Evolutionary conservation across 2,113 vertebrate genomes (phyloP), one percentile per base, ranked within the genome.

Genomic region (Seriola rivoliana): DNA sequence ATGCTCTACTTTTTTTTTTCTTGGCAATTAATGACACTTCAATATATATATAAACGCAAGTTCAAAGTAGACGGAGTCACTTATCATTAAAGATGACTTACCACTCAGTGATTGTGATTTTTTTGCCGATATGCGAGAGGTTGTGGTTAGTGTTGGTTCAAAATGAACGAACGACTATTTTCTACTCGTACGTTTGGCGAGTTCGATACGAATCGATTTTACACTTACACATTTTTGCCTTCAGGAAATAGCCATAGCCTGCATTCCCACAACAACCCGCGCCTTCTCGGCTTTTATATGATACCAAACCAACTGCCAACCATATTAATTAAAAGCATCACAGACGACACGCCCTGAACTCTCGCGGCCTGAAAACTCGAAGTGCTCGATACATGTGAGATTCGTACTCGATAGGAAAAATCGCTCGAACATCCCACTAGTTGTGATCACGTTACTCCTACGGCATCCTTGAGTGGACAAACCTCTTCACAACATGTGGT

Each of bases 401-500:
- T 4, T 48, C 14, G 48, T 5, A 42, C 40, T 6, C 40, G 40
- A 42, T 8, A 42, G 1, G 40, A 42, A 42, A 10, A 11, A 10
- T 10, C 40, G 1, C 40, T 10, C 7, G 40, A 8, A 42, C 40
- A 42, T 42, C 40, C 40, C 40, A 42, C 8, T 42, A 8, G 48
- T 21, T 58, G 10, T 32, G 21, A 1, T 83, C 62, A 74, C 29
- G 19, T 74, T 34, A 13, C 52, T 13, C 7, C 8, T 80, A 84
- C 70, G 87, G 85, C 46, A 70, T 71, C 82, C 67, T 1, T 0
- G 29, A 58, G 7, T 11, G 80, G 62, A 36, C 87, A 85, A 87
- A 78, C 32, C 2, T 59, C 40, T 16, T 25, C 21, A n/a, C 21
- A 0, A n/a, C 32, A 14, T 9, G 16, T 4, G 17, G 23, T 12